A percentile compares a stretch with the other conserved stretches of the same genome.
These are phyloP conservation scores for Chaetodon auriga DNA, from an alignment of 2,113 vertebrate species.

Conservation along the genomic window DNA sequence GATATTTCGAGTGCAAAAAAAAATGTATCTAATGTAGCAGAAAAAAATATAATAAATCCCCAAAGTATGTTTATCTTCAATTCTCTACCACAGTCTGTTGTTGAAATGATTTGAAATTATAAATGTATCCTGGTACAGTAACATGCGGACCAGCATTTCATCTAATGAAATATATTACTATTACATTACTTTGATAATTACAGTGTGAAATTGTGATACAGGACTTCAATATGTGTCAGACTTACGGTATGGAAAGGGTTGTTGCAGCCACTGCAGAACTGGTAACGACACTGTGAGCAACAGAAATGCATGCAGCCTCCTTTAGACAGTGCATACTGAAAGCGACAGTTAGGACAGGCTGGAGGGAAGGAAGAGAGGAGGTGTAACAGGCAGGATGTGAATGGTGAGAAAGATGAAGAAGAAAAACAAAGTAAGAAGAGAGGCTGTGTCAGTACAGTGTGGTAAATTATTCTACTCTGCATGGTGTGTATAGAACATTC, in stretches of 20 bases:
- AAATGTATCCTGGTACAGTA: background rate
- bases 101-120: background rate
- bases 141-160: background rate
- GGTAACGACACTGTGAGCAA: slow-evolving; percentile 92
- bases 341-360: slow-evolving; percentile 93
- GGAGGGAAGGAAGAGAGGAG: slow-evolving; percentile 14
- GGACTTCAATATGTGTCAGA: background rate
- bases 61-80: no score
- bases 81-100: no score
- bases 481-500: background rate
- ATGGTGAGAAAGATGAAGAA: slow-evolving; percentile 41
- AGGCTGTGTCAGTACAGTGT: background rate
- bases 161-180: background rate
- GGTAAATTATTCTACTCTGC: background rate
- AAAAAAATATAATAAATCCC: background rate
- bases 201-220: background rate
- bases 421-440: background rate
- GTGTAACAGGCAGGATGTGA: background rate
- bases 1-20: no score
- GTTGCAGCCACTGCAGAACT: slow-evolving; percentile 95
- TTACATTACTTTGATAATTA: background rate
- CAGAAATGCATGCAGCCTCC: slow-evolving; percentile 95
- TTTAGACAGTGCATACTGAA: slow-evolving; percentile 91
- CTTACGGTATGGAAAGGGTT: slow-evolving; percentile 89
- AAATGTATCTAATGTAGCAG: no score